Evolutionary conservation across 2,797 vertebrate species (phyloP).

Genomic region (Pelochelys cantorii): DNA sequence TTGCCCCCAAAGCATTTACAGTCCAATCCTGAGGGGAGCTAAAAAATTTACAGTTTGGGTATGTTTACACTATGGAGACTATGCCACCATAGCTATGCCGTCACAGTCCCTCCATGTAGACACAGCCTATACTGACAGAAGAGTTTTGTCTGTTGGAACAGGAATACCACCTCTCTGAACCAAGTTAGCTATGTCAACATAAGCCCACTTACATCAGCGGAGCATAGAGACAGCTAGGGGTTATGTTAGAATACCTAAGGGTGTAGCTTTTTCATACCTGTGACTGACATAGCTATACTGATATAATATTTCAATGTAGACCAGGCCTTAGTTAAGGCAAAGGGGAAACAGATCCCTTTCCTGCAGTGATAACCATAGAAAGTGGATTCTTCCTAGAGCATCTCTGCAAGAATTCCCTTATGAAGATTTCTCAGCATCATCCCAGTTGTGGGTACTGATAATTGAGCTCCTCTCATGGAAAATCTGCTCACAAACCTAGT

Average conservation of each 20-base stretch:
- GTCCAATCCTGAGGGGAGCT: background rate
- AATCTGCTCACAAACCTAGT: background rate
- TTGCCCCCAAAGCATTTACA: background rate
- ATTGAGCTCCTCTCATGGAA: background rate
- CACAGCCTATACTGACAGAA: background rate
- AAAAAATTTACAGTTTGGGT: background rate
- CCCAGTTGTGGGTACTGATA: accelerated
- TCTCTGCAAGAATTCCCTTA: background rate
- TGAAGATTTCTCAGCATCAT: background rate
- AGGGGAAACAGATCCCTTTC: background rate
- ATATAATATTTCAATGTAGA: background rate
- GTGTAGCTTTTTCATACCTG: background rate
- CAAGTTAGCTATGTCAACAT: background rate
- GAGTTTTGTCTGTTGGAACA: background rate
- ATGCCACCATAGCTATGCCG: background rate
- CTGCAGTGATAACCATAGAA: background rate
- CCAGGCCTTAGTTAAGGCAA: background rate
- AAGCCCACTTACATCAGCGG: background rate
- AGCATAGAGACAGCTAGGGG: background rate
- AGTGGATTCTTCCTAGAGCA: background rate
- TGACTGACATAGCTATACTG: background rate
- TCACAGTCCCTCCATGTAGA: background rate
- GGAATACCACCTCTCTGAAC: background rate
- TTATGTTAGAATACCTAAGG: background rate
- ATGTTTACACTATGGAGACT: background rate